These are phyloP conservation scores for Sparidentex hasta DNA, from an alignment of 2,797 vertebrate species.

Conservation along the genomic window DNA sequence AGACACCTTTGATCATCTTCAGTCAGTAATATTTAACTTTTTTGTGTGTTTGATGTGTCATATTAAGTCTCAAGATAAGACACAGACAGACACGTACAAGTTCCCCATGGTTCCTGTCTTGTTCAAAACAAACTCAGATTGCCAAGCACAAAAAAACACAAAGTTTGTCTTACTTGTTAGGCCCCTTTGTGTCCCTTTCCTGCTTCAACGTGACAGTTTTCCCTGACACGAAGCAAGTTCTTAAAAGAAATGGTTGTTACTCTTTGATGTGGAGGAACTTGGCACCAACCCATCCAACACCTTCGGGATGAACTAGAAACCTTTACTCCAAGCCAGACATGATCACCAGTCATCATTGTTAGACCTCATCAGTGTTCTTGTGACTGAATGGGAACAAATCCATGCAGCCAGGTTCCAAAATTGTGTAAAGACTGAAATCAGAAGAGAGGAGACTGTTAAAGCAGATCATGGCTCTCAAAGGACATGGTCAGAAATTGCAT, in stretches of 20 bases:
- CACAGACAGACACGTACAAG: neutral
- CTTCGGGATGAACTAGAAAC: neutral
- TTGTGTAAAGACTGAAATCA: neutral
- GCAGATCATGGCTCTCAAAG: neutral
- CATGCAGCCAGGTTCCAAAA: neutral
- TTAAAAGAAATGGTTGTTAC: neutral
- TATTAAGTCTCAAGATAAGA: conserved; percentile 19
- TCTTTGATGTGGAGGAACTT: neutral
- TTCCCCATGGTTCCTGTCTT: conserved; percentile 1
- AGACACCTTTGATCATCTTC: conserved; percentile 45
- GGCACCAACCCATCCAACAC: neutral
- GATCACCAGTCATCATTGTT: neutral
- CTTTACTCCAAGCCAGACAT: neutral
- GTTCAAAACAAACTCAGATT: conserved; percentile 18
- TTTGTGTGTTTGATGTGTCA: conserved; percentile 33
- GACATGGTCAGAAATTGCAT: neutral
- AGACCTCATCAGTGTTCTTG: neutral
- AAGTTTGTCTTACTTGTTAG: neutral
- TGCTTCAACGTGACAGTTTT: neutral
- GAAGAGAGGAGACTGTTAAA: neutral
- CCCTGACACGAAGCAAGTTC: neutral
- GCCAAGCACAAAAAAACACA: neutral
- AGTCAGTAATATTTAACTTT: conserved; percentile 27
- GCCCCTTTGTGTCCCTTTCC: neutral
- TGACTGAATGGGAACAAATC: conserved; percentile 10